A percentile compares a stretch with the other conserved stretches of the same genome.
Conservation (phyloP, 2,888 invertebrate genomes). For the Nomada lathburiana region DNA sequence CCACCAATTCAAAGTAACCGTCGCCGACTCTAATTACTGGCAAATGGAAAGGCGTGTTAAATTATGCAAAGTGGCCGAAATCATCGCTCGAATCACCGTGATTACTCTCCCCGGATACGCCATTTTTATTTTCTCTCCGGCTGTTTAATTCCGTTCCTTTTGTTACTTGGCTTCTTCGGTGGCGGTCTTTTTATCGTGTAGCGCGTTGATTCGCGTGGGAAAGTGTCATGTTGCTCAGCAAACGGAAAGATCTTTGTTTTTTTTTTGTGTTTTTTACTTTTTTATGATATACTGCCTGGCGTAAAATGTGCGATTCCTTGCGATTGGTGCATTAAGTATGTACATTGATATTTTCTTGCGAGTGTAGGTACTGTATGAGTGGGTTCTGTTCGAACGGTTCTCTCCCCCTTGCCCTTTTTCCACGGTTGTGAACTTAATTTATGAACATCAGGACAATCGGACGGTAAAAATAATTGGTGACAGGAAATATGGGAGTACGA, state of each 20-base stretch:
- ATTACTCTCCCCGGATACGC: constrained; percentile 10
- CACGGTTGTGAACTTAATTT: not conserved
- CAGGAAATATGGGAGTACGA: too few species aligned
- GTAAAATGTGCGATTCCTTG: not conserved
- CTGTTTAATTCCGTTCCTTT: constrained; percentile 11
- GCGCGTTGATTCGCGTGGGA: constrained; percentile 27
- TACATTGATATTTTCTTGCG: constrained; percentile 7
- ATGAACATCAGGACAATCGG: too few species aligned
- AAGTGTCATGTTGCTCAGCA: not conserved
- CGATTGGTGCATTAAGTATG: constrained; percentile 7
- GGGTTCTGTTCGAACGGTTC: not conserved
- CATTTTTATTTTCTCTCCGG: constrained; percentile 18
- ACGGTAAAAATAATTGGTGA: too few species aligned
- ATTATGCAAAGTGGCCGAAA: constrained; percentile 32
- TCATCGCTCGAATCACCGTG: constrained; percentile 17
- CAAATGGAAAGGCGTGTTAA: constrained; percentile 26
- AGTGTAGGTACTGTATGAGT: not conserved
- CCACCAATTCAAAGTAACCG: constrained; percentile 31
- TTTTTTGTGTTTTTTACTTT: not conserved
- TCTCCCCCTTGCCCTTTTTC: not conserved
- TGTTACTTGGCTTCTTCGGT: not conserved
- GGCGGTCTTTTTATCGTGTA: not conserved
- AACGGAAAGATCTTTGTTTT: constrained; percentile 16
- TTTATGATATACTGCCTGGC: not conserved
- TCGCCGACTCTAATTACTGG: constrained; percentile 31